Evolutionary conservation across 2,113 vertebrate genomes (phyloP).

Genomic region (Ciconia boyciana): DNA sequence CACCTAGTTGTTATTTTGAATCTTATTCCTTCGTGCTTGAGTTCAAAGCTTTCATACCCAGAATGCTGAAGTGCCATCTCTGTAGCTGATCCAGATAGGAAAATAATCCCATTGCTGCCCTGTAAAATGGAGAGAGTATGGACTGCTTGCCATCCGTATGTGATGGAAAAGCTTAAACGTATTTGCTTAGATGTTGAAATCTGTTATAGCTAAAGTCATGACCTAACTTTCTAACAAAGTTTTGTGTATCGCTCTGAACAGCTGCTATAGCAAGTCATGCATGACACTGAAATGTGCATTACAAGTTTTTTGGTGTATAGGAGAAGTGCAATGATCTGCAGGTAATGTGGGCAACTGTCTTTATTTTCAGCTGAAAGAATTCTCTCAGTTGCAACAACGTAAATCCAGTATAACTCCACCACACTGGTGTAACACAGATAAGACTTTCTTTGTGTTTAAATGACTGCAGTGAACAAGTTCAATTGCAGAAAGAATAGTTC

Average conservation of each 20-base stretch:
- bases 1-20: neutral
- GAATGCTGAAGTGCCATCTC: neutral
- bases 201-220: neutral
- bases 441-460: constrained; percentile 52
- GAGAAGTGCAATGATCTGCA: constrained; percentile 49
- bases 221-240: constrained; percentile 3
- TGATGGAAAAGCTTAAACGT: neutral
- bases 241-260: neutral
- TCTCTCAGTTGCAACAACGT: constrained; percentile 50
- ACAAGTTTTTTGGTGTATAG: constrained; percentile 27
- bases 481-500: constrained; percentile 41
- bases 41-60: neutral
- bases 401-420: constrained; percentile 58
- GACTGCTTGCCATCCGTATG: neutral
- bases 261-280: constrained; percentile 32
- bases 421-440: constrained; percentile 18
- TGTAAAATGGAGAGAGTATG: neutral
- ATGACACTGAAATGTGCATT: constrained; percentile 43
- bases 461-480: constrained; percentile 23
- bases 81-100: neutral
- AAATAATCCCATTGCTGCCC: neutral
- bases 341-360: constrained; percentile 42
- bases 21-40: neutral
- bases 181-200: constrained; percentile 36
- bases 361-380: constrained; percentile 59